A percentile compares a stretch with the other conserved stretches of the same genome.
These are phyloP conservation scores for Eubucco bourcierii DNA, from an alignment of 2,113 vertebrate species.

Conservation along the genomic window DNA sequence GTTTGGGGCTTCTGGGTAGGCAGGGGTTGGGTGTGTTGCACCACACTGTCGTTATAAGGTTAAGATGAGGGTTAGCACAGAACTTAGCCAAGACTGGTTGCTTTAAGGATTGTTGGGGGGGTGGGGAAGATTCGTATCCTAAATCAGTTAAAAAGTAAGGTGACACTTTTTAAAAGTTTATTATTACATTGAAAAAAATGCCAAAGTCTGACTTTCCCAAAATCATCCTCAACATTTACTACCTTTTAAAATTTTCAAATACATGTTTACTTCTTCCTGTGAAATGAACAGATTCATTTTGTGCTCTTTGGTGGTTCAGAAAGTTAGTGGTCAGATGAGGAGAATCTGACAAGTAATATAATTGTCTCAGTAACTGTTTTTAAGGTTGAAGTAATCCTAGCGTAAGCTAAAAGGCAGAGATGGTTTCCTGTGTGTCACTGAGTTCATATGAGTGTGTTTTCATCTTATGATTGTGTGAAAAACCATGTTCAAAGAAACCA, in stretches of 20 bases:
- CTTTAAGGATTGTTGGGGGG: conserved; percentile 69
- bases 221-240: conserved; percentile 67
- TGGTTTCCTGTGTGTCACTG: conserved; percentile 58
- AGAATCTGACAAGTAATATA: conserved; percentile 1
- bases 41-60: conserved; percentile 76
- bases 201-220: conserved; percentile 79
- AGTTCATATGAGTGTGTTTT: conserved; percentile 64
- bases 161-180: conserved; percentile 64
- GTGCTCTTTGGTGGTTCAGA: conserved; percentile 70
- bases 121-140: conserved; percentile 44
- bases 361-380: conserved; percentile 56
- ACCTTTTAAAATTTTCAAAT: conserved; percentile 74
- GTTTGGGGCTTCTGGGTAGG: conserved; percentile 55
- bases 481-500: conserved; percentile 52
- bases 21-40: conserved; percentile 23
- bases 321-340: conserved; percentile 4
- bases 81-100: conserved; percentile 63
- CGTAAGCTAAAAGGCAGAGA: conserved; percentile 10
- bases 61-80: conserved; percentile 71
- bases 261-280: conserved; percentile 72
- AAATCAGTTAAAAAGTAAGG: conserved; percentile 67
- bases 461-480: conserved; percentile 67
- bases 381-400: conserved; percentile 32
- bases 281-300: conserved; percentile 71
- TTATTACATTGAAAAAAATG: conserved; percentile 77